Conservation (phyloP, 2,113 vertebrate genomes). For the Ammodytes marinus region DNA sequence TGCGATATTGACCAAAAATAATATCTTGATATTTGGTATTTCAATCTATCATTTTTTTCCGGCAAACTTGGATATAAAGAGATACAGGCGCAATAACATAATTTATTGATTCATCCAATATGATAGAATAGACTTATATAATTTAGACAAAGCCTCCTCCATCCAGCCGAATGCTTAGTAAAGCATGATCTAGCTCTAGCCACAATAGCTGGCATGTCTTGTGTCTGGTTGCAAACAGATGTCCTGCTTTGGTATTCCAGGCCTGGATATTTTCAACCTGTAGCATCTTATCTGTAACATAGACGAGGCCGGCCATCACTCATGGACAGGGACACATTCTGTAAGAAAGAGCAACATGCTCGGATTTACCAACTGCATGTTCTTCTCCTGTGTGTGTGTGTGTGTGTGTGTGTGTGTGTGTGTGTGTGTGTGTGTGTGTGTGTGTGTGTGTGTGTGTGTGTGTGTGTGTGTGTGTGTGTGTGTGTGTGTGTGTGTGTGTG, state of each 20-base stretch:
- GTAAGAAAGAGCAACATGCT: slow-evolving; percentile 46
- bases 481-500: too few relatives aligned
- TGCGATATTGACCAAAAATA: too few relatives aligned
- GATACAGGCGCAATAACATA: too few relatives aligned
- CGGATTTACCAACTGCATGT: slow-evolving; percentile 35
- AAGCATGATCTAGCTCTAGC: slow-evolving; percentile 40
- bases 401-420: not conserved
- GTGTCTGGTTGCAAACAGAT: slow-evolving; percentile 37
- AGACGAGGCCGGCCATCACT: slow-evolving; percentile 28
- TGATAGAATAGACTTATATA: slow-evolving; percentile 39
- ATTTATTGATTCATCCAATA: slow-evolving; percentile 1
- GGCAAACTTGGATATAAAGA: not conserved
- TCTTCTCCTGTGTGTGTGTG: slow-evolving; percentile 13
- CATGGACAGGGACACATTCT: slow-evolving; percentile 31
- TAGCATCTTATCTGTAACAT: slow-evolving; percentile 56
- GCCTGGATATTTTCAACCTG: slow-evolving; percentile 55
- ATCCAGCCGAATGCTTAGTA: slow-evolving; percentile 14
- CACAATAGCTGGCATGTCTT: slow-evolving; percentile 22
- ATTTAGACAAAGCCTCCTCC: slow-evolving; percentile 37
- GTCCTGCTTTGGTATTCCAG: slow-evolving; percentile 53
- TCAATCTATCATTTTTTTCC: not conserved
- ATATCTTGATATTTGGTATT: not conserved
- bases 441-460: slow-evolving; percentile 1
- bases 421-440: not conserved
- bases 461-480: too few relatives aligned